Conservation (phyloP, 2,113 vertebrate genomes). For the Arothron firmamentum region DNA sequence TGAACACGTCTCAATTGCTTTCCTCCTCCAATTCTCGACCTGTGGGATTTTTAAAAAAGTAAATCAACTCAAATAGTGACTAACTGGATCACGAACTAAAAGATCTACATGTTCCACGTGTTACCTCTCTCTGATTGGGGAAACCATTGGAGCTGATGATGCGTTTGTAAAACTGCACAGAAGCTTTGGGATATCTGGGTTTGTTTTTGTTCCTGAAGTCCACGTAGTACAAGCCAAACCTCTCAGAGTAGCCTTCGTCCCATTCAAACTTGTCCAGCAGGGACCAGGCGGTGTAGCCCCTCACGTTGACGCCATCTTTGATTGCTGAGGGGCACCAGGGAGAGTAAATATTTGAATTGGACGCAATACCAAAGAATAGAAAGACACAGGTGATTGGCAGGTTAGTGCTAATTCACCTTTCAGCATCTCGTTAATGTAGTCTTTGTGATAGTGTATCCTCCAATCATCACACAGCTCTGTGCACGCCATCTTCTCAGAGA, state of each 20-base stretch:
- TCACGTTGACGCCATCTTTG: conserved; percentile 85
- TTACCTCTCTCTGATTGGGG: conserved; percentile 85
- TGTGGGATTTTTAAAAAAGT: conserved; percentile 43
- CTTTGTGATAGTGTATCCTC: conserved; percentile 87
- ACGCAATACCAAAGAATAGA: too few relatives aligned
- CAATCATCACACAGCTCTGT: conserved; percentile 87
- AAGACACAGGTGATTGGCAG: neutral
- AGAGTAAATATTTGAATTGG: conserved; percentile 2
- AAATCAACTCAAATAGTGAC: neutral
- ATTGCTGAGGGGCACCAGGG: conserved; percentile 75
- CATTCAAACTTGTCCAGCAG: conserved; percentile 93
- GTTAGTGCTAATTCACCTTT: conserved; percentile 78
- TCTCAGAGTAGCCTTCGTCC: conserved; percentile 88
- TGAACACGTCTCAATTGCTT: conserved; percentile 83
- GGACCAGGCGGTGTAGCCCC: conserved; percentile 90
- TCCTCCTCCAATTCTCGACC: conserved; percentile 84
- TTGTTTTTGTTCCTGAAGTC: conserved; percentile 85
- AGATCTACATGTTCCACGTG: neutral
- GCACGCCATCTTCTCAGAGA: conserved; percentile 81
- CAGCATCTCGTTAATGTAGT: conserved; percentile 91
- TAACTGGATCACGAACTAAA: too few relatives aligned
- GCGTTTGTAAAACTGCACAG: conserved; percentile 83
- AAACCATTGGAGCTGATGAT: conserved; percentile 88
- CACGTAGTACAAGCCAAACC: conserved; percentile 87
- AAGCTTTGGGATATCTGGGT: conserved; percentile 88